Base-by-base conservation (phyloP, 2,888 invertebrate species). In the Gonocerus acuteangulatus region DNA sequence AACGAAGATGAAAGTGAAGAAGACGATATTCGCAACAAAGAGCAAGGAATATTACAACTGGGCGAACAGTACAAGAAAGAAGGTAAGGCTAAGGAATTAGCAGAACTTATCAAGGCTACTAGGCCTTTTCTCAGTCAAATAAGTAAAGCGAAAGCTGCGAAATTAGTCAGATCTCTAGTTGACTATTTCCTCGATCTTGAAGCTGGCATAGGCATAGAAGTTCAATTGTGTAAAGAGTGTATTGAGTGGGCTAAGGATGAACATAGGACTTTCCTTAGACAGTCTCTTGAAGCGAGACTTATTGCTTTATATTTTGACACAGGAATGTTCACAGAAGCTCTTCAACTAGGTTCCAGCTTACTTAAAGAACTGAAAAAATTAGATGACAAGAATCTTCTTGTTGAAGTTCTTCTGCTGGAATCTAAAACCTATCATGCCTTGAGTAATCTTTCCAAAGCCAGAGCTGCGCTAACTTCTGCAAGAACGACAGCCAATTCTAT, bases 201-300 rank as follows among this genome's bases (percentile, higher is more conserved):
- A 75, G 95, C 95, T 66, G 91, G 89, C 52, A 95, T 94, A 67
- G 96, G 96, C 57, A 92, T 92, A 66, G 95, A 95, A 80, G 82
- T 82, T 66, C 87, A 91, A 76, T 77, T 93, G 65, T 92, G 92
- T 75, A 90, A 90, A 78, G 97, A 99, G 78, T 97, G 96, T 78
- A 99, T 99, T 78, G 93, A 95, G 78, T 99, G 99, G 99, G 95
- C 99, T 27, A 95, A 95, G 74, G 90, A 93, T 72, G 97, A 99
- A 75, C 88, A 95, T 68, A 84, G 99, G 69, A 96, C 95, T 18
- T 99, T 97, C 76, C 78, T 99, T 65, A 81, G 99, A 69, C 99
- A 99, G 76, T 93, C 95, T 0, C 76, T 99, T 69, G 95, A 99
- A 75, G 91, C 96, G 15, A 81, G 97, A 69, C 80, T 99, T 62